Evolutionary conservation across 2,797 vertebrate species (phyloP), one percentile per base, ranked within the genome.

Genomic region (Rachycentron canadum): DNA sequence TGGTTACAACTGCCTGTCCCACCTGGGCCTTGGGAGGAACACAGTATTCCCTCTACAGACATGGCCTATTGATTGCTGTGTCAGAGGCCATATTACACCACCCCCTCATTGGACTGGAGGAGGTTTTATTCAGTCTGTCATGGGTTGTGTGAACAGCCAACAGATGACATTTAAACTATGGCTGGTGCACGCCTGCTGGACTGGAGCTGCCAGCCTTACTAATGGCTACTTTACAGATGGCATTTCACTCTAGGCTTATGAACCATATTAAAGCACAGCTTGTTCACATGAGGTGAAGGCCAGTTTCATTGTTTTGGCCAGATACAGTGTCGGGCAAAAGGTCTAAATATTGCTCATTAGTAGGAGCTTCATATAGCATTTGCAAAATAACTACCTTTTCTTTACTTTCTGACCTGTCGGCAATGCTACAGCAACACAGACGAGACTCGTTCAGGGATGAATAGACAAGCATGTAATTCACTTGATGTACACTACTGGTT

Each of bases 211-310:
- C 87, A 88, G 79, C 79, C 79, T 83, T 76, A 88, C 88, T 94
- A 95, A 94, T 93, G 87, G 84, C 80, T 93, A 83, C 87, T 93
- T 93, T 93, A 87, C 86, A 89, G 85, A 90, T 93, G 93, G 82
- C 87, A 92, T 94, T 94, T 94, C 83, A 78, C 84, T 89, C 81
- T 82, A 83, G 84, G 88, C 89, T 88, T 92, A 92, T 93, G 87
- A 93, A 79, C 85, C 78, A 82, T 79, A 79, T 80, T 83, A 92
- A 90, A 93, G 91, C 89, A 87, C 87, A 90, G 88, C 86, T 90
- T 92, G 85, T 86, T 85, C 82, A 61, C 76, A 68, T 57, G 69
- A 86, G 83, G 85, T 78, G 73, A 86, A 86, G 84, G 83, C 73
- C 82, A 79, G 69, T 74, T 73, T 55, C 67, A 57, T 84, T 90